phyloP scores from a whole-genome alignment of 2,797 vertebrate species.

The Triplophysa yarkandensis region DNA sequence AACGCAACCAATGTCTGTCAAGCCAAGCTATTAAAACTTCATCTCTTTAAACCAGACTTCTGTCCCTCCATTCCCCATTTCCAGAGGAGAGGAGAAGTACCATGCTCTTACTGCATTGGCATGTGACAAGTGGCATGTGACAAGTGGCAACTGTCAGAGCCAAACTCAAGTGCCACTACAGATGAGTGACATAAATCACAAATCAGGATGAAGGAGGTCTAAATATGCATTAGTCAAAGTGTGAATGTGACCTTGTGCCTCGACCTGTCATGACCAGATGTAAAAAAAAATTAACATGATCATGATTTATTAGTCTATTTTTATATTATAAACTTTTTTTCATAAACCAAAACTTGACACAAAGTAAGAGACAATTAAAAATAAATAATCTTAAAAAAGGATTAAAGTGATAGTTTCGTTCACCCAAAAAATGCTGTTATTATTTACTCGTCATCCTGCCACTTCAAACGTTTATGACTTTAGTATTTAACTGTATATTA shows the following conservation, averaged over 20 bases:
- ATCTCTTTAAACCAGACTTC: conserved; percentile 32
- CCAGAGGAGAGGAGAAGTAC: background rate
- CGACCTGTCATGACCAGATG: no score
- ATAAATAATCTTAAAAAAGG: no score
- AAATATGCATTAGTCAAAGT: background rate
- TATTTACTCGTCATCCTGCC: no score
- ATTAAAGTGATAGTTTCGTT: no score
- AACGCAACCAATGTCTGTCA: background rate
- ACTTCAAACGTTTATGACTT: no score
- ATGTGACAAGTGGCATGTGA: background rate
- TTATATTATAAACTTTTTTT: no score
- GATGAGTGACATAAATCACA: conserved; percentile 4
- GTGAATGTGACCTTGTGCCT: background rate
- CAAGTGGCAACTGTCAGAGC: background rate
- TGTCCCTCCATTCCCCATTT: background rate
- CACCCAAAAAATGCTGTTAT: no score
- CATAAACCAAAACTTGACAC: no score
- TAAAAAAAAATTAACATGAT: no score
- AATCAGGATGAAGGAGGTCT: background rate
- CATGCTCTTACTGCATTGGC: conserved; percentile 1
- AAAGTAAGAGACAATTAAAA: no score
- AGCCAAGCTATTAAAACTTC: conserved; percentile 18
- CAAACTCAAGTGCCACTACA: conserved; percentile 27
- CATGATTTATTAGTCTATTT: no score
- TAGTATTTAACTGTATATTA: no score